Evolutionary conservation across 2,888 invertebrate species (phyloP).

Genomic region (Eupithecia tripunctaria): DNA sequence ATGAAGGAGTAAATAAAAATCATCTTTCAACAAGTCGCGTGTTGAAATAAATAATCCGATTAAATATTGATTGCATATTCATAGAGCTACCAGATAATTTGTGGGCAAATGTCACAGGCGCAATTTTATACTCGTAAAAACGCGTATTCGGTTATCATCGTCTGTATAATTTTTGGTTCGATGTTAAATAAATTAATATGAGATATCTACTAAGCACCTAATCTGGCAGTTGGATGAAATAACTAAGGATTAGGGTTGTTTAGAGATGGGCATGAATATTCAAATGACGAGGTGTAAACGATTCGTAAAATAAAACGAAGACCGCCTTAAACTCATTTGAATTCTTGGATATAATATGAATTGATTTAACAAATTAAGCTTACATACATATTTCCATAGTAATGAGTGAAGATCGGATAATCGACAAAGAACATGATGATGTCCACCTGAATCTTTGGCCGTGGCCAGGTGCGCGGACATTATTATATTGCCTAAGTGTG

Average conservation of each 20-base stretch:
- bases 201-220: constrained; percentile 26
- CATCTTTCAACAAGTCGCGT: constrained; percentile 54
- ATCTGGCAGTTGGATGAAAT: constrained; percentile 27
- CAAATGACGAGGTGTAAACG: constrained; percentile 32
- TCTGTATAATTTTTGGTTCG: constrained; percentile 42
- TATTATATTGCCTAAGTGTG: no score
- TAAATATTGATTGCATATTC: constrained; percentile 58
- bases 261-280: constrained; percentile 25
- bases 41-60: constrained; percentile 56
- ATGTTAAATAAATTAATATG: constrained; percentile 37
- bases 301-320: constrained; percentile 11
- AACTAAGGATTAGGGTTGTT: constrained; percentile 25
- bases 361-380: not conserved
- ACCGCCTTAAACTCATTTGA: constrained; percentile 4
- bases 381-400: not conserved
- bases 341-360: constrained; percentile 1
- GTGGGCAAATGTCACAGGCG: constrained; percentile 52
- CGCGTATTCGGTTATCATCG: constrained; percentile 44
- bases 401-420: not conserved
- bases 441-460: no score
- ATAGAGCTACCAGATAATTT: constrained; percentile 52
- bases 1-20: constrained; percentile 54
- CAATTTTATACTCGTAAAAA: constrained; percentile 48
- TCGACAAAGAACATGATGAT: not conserved
- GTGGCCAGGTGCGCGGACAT: no score